These are phyloP conservation scores for Xenopus borealis DNA, from an alignment of 2,113 vertebrate genomes.

Conservation along the genomic window DNA sequence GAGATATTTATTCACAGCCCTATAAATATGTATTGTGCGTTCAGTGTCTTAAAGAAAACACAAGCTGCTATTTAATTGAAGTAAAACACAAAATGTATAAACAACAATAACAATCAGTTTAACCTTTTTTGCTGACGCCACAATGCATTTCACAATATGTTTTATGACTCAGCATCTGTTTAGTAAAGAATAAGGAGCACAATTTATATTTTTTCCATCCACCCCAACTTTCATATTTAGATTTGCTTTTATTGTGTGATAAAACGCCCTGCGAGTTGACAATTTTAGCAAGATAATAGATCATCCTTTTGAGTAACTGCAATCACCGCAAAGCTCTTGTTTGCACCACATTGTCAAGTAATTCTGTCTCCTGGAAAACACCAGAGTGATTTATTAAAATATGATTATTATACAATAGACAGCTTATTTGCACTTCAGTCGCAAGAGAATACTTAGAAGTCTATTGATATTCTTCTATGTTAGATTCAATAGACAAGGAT, in stretches of 20 bases:
- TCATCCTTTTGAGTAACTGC: neutral
- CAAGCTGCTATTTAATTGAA: conserved; percentile 18
- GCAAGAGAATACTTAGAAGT: too few relatives aligned
- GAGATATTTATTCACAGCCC: conserved; percentile 25
- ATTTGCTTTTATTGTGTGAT: neutral
- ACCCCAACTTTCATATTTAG: neutral
- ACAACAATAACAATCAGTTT: conserved; percentile 1
- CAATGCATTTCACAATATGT: neutral
- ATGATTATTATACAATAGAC: neutral
- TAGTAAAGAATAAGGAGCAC: neutral
- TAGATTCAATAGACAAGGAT: too few relatives aligned
- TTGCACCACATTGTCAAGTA: neutral
- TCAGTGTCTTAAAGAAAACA: conserved; percentile 14
- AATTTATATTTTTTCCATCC: neutral
- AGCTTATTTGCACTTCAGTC: neutral
- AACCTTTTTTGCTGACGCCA: neutral
- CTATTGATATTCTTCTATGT: too few relatives aligned
- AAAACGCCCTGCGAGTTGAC: neutral
- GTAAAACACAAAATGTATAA: neutral
- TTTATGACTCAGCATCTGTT: conserved; percentile 4
- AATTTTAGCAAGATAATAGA: neutral
- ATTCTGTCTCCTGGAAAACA: neutral
- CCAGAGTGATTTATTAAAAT: neutral
- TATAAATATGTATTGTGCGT: conserved; percentile 24
- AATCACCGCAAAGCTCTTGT: neutral